Percentiles rank a stretch among this genome's conserved stretches.
These are phyloP conservation scores for Etheostoma perlongum DNA, from an alignment of 2,797 vertebrate species.

Conservation along the genomic window DNA sequence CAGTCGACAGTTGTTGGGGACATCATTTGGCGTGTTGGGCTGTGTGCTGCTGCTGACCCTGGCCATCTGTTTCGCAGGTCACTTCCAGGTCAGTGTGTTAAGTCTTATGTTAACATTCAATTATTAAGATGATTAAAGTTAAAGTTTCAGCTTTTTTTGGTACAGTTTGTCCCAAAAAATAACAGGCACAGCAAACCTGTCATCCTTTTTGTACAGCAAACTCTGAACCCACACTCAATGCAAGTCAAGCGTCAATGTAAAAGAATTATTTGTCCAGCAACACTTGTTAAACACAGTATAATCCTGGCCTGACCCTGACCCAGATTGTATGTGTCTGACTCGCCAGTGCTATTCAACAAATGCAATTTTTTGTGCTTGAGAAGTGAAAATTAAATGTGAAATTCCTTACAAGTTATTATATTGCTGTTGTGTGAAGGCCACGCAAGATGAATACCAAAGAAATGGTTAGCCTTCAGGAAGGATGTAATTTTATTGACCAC, in stretches of 20 bases:
- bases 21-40: conserved; percentile 88
- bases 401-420: conserved; percentile 10
- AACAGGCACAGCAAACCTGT: conserved; percentile 7
- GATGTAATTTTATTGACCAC: neutral
- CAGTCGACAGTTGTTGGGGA: conserved; percentile 84
- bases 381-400: conserved; percentile 12
- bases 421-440: conserved; percentile 10
- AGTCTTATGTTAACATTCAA: conserved; percentile 20
- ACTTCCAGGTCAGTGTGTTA: conserved; percentile 88
- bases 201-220: neutral
- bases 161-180: neutral
- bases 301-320: neutral
- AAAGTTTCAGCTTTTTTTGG: neutral
- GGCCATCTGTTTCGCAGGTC: conserved; percentile 89
- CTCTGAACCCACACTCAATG: neutral
- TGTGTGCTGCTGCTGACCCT: conserved; percentile 87
- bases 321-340: conserved; percentile 8
- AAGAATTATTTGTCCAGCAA: conserved; percentile 2
- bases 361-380: neutral
- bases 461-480: neutral
- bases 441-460: neutral
- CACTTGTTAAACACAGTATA: neutral
- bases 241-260: neutral
- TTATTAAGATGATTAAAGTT: neutral
- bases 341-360: neutral